Conservation (phyloP, 2,888 invertebrate genomes). For the Chloroclystis v-ata region DNA sequence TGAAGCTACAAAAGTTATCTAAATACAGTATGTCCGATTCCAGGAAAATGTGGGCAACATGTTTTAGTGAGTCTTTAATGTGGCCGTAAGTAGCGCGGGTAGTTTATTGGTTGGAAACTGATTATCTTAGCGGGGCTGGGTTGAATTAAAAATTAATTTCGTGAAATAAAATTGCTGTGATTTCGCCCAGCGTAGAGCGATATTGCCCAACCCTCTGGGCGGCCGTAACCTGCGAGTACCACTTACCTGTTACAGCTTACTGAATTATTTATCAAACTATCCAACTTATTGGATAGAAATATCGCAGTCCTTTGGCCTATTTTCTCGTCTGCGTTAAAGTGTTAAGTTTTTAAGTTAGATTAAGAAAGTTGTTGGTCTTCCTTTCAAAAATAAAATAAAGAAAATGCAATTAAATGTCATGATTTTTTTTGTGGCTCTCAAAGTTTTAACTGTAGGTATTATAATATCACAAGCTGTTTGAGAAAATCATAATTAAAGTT, state of each 20-base stretch:
- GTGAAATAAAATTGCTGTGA: slow-evolving; percentile 61
- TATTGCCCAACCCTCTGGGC: slow-evolving; percentile 45
- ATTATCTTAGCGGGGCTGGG: slow-evolving; percentile 28
- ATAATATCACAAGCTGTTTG: too few relatives aligned
- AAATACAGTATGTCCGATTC: slow-evolving; percentile 30
- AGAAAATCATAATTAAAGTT: too few relatives aligned
- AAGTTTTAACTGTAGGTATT: too few relatives aligned
- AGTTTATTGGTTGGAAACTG: slow-evolving; percentile 26
- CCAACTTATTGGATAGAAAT: slow-evolving; percentile 72
- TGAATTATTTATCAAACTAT: slow-evolving; percentile 76
- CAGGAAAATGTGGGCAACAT: slow-evolving; percentile 20
- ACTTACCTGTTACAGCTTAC: slow-evolving; percentile 73
- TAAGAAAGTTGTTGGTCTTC: too few relatives aligned
- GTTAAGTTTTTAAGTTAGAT: too few relatives aligned
- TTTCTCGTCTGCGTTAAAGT: slow-evolving; percentile 19
- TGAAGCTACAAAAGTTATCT: slow-evolving; percentile 33
- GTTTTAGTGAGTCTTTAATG: slow-evolving; percentile 24
- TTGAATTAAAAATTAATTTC: slow-evolving; percentile 61
- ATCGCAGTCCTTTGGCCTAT: slow-evolving; percentile 47
- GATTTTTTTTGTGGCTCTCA: too few relatives aligned
- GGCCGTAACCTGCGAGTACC: slow-evolving; percentile 67
- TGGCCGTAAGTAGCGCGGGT: slow-evolving; percentile 32
- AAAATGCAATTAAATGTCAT: too few relatives aligned
- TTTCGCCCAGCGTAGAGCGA: slow-evolving; percentile 47
- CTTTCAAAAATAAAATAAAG: too few relatives aligned